These are phyloP conservation scores for Metaphire vulgaris DNA, from an alignment of 1,140 invertebrate species.

Conservation along the genomic window DNA sequence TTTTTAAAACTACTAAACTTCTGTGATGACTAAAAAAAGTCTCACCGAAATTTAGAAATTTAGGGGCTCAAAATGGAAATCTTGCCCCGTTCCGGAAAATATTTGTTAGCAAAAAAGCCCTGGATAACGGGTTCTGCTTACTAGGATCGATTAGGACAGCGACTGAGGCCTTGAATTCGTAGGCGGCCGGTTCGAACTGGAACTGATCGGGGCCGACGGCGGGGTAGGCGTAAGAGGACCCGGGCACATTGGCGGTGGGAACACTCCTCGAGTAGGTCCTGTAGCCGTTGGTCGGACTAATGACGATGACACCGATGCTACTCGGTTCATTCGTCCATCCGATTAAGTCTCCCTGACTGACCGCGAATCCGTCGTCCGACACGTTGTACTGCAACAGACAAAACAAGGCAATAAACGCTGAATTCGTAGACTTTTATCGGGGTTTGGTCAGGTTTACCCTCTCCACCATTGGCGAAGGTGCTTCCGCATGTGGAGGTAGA, in stretches of 20 bases:
- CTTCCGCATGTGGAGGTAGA: too few species aligned
- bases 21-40: too few species aligned
- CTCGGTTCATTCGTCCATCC: background rate
- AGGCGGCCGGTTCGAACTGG: background rate
- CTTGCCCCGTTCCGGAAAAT: too few species aligned
- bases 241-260: background rate
- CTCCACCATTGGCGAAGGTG: too few species aligned
- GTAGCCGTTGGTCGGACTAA: background rate
- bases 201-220: background rate
- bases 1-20: too few species aligned
- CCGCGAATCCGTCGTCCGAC: background rate
- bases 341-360: background rate
- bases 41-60: too few species aligned
- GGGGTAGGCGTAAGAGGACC: background rate
- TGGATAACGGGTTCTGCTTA: too few species aligned
- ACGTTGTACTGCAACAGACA: background rate
- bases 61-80: too few species aligned
- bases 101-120: too few species aligned
- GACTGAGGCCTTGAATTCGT: background rate
- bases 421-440: too few species aligned
- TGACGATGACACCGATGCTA: background rate
- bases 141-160: background rate
- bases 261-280: background rate
- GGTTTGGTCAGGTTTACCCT: too few species aligned
- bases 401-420: too few species aligned